These are phyloP conservation scores for Episyrphus balteatus DNA, from an alignment of 1,140 invertebrate genomes.

Conservation along the genomic window DNA sequence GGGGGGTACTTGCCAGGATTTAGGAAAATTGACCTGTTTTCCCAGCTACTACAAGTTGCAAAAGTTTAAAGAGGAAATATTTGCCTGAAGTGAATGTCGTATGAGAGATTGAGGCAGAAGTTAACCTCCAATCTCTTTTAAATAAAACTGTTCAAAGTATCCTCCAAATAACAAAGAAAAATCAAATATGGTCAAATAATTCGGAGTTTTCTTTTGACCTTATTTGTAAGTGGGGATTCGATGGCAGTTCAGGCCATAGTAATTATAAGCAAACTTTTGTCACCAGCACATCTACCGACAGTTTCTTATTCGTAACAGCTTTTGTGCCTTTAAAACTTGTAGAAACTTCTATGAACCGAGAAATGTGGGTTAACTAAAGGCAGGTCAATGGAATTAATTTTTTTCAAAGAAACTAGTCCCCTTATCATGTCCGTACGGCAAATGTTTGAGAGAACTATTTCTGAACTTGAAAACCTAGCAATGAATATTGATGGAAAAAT, in stretches of 20 bases:
- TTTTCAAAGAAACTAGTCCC: not conserved
- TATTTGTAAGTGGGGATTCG: too few relatives aligned
- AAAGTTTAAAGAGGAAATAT: not conserved
- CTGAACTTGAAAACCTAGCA: not conserved
- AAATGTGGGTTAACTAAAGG: not conserved
- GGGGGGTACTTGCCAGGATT: too few relatives aligned
- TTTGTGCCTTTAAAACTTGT: too few relatives aligned
- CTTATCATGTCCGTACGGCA: not conserved
- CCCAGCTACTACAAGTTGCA: not conserved
- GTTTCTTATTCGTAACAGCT: too few relatives aligned
- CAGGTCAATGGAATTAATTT: not conserved
- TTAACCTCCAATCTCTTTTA: too few relatives aligned
- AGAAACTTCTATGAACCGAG: not conserved
- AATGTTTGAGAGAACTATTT: not conserved
- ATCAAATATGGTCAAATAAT: too few relatives aligned
- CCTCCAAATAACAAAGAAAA: too few relatives aligned
- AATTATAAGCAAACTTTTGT: too few relatives aligned
- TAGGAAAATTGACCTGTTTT: too few relatives aligned
- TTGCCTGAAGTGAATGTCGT: not conserved
- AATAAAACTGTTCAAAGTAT: too few relatives aligned
- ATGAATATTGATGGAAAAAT: not conserved
- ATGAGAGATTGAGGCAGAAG: not conserved
- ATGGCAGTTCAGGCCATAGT: too few relatives aligned
- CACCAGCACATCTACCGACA: too few relatives aligned
- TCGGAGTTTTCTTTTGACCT: not conserved